A percentile compares a stretch with the other conserved stretches of the same genome.
Evolutionary conservation across 2,888 invertebrate genomes (phyloP).

Genomic region (Leptopilina syphax): DNA sequence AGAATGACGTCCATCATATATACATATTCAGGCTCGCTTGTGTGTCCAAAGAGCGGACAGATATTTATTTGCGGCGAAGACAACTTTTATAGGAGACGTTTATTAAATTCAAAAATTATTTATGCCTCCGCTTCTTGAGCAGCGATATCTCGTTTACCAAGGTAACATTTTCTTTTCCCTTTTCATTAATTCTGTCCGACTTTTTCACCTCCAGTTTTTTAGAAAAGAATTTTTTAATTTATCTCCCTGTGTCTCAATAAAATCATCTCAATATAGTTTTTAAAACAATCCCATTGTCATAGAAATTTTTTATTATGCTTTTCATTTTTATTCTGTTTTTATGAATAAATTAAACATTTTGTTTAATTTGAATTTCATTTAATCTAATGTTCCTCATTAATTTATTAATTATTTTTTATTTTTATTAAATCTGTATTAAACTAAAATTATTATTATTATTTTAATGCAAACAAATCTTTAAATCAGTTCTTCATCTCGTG

Average conservation of each 20-base stretch:
- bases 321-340: too few relatives aligned
- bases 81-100: conserved; percentile 24
- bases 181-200: background rate
- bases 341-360: too few relatives aligned
- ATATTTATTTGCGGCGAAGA: conserved; percentile 12
- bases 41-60: conserved; percentile 22
- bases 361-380: too few relatives aligned
- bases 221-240: background rate
- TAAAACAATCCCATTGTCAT: background rate
- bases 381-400: too few relatives aligned
- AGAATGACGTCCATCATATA: conserved; percentile 53
- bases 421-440: too few relatives aligned
- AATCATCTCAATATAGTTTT: background rate
- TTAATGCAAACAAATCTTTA: too few relatives aligned
- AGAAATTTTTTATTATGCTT: background rate
- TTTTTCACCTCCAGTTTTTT: conserved; percentile 1
- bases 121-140: conserved; percentile 33
- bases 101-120: conserved; percentile 32
- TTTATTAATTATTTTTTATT: too few relatives aligned
- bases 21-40: conserved; percentile 52
- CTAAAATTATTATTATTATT: too few relatives aligned
- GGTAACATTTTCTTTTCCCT: conserved; percentile 16
- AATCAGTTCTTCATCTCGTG: too few relatives aligned
- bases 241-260: background rate
- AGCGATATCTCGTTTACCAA: background rate